Evolutionary conservation across 2,888 invertebrate genomes (phyloP), one percentile per base, ranked within the genome.

Genomic region (Diogma glabrata): DNA sequence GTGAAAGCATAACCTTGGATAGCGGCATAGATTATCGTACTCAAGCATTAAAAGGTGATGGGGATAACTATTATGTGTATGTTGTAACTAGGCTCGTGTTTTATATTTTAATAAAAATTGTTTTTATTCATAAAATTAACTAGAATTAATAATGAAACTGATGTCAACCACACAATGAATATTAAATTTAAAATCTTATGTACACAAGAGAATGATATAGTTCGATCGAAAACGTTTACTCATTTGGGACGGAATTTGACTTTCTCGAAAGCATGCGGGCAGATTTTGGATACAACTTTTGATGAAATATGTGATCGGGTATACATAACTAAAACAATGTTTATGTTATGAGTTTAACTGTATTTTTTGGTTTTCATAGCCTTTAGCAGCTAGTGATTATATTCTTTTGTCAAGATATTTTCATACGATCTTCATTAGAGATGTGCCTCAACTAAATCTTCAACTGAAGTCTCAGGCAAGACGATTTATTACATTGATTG

Each of bases 401-500:
- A 72, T 99, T 53, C 85, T 89, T 63, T 78, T 99, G 62, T 81
- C 91, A 5, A 89, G 92, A 69, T 85, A 87, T 57, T 99, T 97
- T 71, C 95, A 99, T 65, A 93, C 95, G 16, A 84, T 99, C 36
- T 82, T 99, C 57, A 85, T 99, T 60, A 75, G 92, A 59, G 80
- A 94, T 67, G 75, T 99, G 47, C 96, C 95, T 2, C 81, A 84
- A 63, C 72, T 99, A 64, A 87, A 83, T 60, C 69, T 87, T 40
- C 77, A 76, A 57, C 72, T 82, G 43, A 84, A 89, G 66, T 88
- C 91, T n/a, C 88, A 90, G 69, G 82, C 92, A 49, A 76, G 96
- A 62, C 76, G 99, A 57, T 99, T 99, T 67, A 97, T 97, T 55
- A 95, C 93, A 1, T 76, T 99, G 14, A 92, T 99, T 59, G 99